Evolutionary conservation across 1,140 invertebrate genomes (phyloP), one percentile per base, ranked within the genome.

Genomic region (Mya arenaria): DNA sequence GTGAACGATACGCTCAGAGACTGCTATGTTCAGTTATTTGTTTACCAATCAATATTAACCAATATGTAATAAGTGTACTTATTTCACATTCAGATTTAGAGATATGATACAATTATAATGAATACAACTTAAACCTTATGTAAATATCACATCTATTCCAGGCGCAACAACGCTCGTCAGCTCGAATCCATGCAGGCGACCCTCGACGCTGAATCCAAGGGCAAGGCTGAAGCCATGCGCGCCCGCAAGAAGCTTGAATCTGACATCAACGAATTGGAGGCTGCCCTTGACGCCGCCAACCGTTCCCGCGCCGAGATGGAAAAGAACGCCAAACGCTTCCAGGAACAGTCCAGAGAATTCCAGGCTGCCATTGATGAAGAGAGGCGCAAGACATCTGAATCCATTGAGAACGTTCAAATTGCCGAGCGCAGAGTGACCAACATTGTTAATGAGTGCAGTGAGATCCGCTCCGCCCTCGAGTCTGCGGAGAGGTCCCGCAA

Each of bases 241-340:
- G 97, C 99, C 96, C 99, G 99, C 97, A 99, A 99, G 97, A 99
- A 99, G 95, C 95, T 99, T 88, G 99, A 99, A 94, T 96, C 97
- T 88, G 98, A 99, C 94, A 99, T 99, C 94, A 99, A 99, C 93
- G 98, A 99, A 93, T 95, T 99, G 69, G 98, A 99, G 94, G 99
- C 99, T 90, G 98, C 98, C 90, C 94, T 99, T 89, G 99, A 99
- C 95, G 88, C 87, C 79, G 86, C 92, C 69, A 93, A 93, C 87
- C 84, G 92, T 41, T 97, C 97, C 87, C 99, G 99, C 92, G 97
- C 98, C 90, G 99, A 99, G 93, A 97, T 98, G 85, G 98, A 99
- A 94, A 99, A 99, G 96, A 99, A 97, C 94, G 98, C 99, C 94
- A 99, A 99, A 95, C 94, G 94, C 93, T 98, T 99, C 95, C 98